Conservation (phyloP, 1,140 invertebrate genomes). For the Drosophila quadrilineata region DNA sequence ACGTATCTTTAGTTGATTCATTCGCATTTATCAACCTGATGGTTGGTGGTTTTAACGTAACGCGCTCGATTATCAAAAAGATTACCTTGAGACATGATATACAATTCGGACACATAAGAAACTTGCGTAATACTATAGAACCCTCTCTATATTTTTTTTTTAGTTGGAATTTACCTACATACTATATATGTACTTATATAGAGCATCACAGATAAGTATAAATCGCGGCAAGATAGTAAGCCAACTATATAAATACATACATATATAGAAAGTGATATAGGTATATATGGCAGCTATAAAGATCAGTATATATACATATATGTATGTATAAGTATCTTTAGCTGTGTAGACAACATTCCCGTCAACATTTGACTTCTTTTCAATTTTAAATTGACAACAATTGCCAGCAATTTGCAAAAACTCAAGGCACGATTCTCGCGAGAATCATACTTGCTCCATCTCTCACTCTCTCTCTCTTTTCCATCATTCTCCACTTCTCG, state of each 20-base stretch:
- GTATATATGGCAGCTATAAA: constrained; percentile 3
- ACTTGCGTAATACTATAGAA: constrained; percentile 44
- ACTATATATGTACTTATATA: no score
- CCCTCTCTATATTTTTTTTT: no score
- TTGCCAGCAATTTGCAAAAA: constrained; percentile 61
- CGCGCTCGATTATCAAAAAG: constrained; percentile 58
- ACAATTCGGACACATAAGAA: constrained; percentile 7
- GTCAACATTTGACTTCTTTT: constrained; percentile 75
- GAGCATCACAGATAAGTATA: constrained; percentile 67
- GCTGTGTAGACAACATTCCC: constrained; percentile 37
- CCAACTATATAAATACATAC: neutral
- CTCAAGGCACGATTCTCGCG: no score
- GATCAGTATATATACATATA: constrained; percentile 3
- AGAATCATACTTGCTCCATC: constrained; percentile 1
- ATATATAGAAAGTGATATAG: constrained; percentile 3
- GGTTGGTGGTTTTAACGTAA: constrained; percentile 26
- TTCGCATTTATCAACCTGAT: constrained; percentile 21
- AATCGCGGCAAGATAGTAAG: constrained; percentile 47
- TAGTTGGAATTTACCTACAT: no score
- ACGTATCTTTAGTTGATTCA: neutral
- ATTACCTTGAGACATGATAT: constrained; percentile 74
- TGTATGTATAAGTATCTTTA: constrained; percentile 13
- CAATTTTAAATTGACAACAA: constrained; percentile 78
- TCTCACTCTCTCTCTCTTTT: neutral
- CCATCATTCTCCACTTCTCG: no score